Evolutionary conservation across 2,113 vertebrate species (phyloP).

Genomic region (Gasterosteus nipponicus): DNA sequence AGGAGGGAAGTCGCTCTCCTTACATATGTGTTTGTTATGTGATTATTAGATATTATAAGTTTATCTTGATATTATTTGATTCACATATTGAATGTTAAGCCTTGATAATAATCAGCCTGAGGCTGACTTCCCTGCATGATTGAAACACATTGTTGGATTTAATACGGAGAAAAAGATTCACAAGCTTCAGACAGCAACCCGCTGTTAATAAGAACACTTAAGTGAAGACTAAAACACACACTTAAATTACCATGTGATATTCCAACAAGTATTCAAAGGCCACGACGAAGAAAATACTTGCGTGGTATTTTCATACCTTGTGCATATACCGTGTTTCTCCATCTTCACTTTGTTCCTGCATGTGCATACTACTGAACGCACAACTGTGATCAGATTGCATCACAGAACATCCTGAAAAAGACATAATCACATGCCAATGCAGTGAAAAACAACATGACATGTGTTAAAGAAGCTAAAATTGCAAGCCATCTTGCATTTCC

Average conservation of each 20-base stretch:
- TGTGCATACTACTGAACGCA: constrained; percentile 13
- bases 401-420: constrained; percentile 3
- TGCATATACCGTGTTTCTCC: constrained; percentile 8
- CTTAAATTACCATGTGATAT: constrained; percentile 37
- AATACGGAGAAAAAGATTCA: neutral
- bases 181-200: neutral
- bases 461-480: constrained; percentile 64
- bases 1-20: neutral
- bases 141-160: neutral
- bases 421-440: constrained; percentile 16
- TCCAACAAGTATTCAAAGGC: constrained; percentile 25
- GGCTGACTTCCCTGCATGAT: neutral
- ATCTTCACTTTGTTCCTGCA: neutral
- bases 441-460: constrained; percentile 32
- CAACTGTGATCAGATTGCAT: constrained; percentile 25
- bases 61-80: neutral
- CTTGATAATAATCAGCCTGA: neutral
- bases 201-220: constrained; percentile 13
- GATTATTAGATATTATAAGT: neutral
- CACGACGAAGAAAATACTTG: constrained; percentile 22
- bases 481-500: constrained; percentile 69
- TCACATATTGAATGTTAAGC: neutral
- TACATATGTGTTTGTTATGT: no score
- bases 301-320: neutral
- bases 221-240: constrained; percentile 33